These are phyloP conservation scores for Slavum lentiscoides DNA, from an alignment of 2,888 invertebrate species.

Conservation along the genomic window DNA sequence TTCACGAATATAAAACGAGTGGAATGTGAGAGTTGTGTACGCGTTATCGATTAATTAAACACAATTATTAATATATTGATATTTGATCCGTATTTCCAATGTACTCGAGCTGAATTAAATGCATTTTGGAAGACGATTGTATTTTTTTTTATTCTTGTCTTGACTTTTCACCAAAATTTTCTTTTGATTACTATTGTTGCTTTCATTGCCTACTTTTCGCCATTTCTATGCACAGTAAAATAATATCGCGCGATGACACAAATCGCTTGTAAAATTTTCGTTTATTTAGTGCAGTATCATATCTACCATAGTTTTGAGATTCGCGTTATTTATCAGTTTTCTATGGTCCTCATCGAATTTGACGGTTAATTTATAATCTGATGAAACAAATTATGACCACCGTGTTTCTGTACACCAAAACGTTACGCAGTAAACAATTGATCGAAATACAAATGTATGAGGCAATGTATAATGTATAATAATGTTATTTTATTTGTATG, in stretches of 20 bases:
- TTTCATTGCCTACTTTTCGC: neutral
- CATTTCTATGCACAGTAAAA: neutral
- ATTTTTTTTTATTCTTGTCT: neutral
- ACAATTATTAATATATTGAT: neutral
- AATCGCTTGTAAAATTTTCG: neutral
- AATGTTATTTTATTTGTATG: no score
- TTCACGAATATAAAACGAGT: no score
- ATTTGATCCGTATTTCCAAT: neutral
- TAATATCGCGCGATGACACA: slow-evolving; percentile 6
- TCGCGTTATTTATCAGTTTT: neutral
- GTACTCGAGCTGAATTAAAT: neutral
- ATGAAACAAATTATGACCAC: neutral
- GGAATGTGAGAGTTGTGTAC: no score
- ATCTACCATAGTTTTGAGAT: no score
- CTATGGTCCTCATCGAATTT: neutral
- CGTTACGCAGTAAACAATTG: no score
- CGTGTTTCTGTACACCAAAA: neutral
- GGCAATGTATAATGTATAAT: no score
- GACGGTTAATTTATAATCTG: neutral
- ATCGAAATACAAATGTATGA: no score
- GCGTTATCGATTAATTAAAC: no score
- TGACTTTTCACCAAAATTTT: neutral
- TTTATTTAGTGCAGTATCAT: neutral
- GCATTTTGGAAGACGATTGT: neutral
- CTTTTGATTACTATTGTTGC: neutral